Evolutionary conservation across 2,888 invertebrate species (phyloP).

Genomic region (Muscina levida): DNA sequence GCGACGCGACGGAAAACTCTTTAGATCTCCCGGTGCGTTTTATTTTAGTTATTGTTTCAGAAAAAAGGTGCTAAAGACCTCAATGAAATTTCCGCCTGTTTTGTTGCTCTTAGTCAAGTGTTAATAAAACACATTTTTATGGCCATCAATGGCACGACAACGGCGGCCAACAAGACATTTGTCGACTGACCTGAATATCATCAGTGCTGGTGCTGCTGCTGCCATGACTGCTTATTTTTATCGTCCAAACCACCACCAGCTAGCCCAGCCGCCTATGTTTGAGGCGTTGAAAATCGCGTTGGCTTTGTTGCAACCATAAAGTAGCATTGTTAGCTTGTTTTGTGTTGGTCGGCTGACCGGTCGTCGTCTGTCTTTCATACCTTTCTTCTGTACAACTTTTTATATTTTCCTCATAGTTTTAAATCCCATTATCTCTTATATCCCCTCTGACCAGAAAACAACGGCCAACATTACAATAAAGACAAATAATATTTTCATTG

Average conservation of each 20-base stretch:
- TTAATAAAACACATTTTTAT: constrained; percentile 46
- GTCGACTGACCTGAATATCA: neutral
- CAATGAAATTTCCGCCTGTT: constrained; percentile 44
- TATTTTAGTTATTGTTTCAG: neutral
- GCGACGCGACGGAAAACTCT: too few relatives aligned
- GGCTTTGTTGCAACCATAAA: constrained; percentile 1
- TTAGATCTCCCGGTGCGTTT: neutral
- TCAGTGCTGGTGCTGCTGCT: neutral
- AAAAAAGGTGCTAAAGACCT: constrained; percentile 57
- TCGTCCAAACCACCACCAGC: neutral
- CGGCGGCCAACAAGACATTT: neutral
- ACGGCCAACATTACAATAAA: neutral
- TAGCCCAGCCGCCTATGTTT: neutral
- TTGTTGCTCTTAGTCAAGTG: constrained; percentile 36
- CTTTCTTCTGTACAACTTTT: neutral
- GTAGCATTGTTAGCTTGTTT: constrained; percentile 21
- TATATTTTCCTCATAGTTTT: neutral
- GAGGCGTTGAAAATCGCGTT: neutral
- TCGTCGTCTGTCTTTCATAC: neutral
- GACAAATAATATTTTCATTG: neutral
- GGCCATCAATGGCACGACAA: constrained; percentile 31
- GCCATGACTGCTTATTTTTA: neutral
- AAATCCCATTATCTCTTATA: constrained; percentile 17
- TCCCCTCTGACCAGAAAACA: neutral
- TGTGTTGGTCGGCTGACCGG: neutral